Percentiles rank a stretch among this genome's conserved stretches.
Conservation (phyloP, 2,888 invertebrate genomes). For the Zonitis immaculata region DNA sequence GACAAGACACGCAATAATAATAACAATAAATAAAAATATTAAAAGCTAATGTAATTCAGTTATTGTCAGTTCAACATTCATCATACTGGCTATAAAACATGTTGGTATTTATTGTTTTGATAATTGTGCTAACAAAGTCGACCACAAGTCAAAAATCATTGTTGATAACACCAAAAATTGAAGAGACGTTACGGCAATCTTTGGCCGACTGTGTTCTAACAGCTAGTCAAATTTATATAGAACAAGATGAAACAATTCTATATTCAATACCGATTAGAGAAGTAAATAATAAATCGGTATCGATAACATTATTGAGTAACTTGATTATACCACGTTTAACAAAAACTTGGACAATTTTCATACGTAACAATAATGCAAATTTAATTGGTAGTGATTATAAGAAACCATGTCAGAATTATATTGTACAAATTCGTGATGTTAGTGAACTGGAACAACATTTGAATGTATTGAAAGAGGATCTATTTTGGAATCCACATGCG, state of each 20-base stretch:
- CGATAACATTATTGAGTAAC: not conserved
- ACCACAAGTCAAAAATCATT: not conserved
- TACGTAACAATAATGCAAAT: not conserved
- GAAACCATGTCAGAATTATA: not conserved
- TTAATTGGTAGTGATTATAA: not conserved
- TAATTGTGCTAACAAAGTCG: not conserved
- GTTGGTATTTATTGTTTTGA: not conserved
- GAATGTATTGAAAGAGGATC: not conserved
- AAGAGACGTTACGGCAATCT: not conserved
- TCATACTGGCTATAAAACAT: too few relatives aligned
- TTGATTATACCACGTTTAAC: not conserved
- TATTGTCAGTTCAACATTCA: too few relatives aligned
- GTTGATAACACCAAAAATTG: not conserved
- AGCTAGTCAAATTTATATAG: not conserved
- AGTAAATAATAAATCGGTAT: not conserved
- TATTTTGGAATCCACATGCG: constrained; percentile 4
- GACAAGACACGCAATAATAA: not conserved
- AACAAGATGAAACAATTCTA: not conserved
- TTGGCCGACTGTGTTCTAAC: not conserved
- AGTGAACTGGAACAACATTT: not conserved
- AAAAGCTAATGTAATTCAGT: too few relatives aligned
- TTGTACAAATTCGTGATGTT: not conserved
- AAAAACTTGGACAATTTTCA: not conserved
- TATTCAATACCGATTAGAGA: not conserved
- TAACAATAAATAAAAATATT: too few relatives aligned